Evolutionary conservation across 2,888 invertebrate genomes (phyloP), one percentile per base, ranked within the genome.

Genomic region (Stenoptilia bipunctidactyla): DNA sequence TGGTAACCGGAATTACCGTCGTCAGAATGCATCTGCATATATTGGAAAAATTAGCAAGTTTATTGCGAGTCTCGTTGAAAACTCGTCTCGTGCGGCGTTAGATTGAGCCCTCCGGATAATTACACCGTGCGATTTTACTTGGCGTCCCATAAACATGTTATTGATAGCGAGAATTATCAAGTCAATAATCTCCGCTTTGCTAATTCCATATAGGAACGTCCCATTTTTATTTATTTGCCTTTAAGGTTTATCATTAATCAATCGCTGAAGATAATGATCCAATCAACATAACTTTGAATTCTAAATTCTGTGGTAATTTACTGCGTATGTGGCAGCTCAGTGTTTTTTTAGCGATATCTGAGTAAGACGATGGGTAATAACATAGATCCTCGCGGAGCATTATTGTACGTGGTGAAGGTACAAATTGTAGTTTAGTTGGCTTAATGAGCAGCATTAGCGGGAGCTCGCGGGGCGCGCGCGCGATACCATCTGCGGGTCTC

Each of bases 381-480:
- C 14, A 12, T 33, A 3, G 3, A n/a, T 12, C 33, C 10, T 12
- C 33, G 33, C 33, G 13, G 14, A 10, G 34, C 2, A 51, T 52
- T 54, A 41, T 51, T 50, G 51, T 61, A 58, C 61, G 60, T 61
- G 59, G 57, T 43, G 49, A 45, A 56, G 61, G 46, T 66, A 66
- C 67, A 66, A 69, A 70, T 68, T 66, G 62, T 54, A 58, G 59
- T 58, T 56, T 51, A 53, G 56, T 55, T 55, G 56, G 63, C n/a
- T 58, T 69, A 70, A 66, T 68, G 64, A 62, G 58, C 52, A 56
- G 59, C 65, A 70, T 72, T 69, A 70, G 60, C 63, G 61, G 53
- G 58, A 55, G 52, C 57, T 55, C 51, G 55, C 51, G 48, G 55
- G 45, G 53, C 53, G 52, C 56, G 52, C 45, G 51, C 49, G 41